Conservation (phyloP, 2,888 invertebrate genomes). For the Ennomos fuscantarius region DNA sequence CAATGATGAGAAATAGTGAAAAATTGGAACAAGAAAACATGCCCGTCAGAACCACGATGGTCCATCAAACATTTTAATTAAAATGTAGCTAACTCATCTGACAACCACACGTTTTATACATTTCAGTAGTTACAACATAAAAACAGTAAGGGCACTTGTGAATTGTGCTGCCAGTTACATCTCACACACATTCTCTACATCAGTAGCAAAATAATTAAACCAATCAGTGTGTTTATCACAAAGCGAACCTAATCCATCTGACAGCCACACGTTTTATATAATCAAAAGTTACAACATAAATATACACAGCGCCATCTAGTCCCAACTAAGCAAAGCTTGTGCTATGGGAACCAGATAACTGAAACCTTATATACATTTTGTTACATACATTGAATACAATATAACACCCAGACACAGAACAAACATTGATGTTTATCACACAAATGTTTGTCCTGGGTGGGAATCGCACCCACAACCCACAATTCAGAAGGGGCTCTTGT, state of each 20-base stretch:
- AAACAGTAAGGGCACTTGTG: conserved; percentile 8
- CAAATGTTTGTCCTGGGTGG: too few species aligned
- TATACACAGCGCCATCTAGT: too few species aligned
- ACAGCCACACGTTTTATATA: conserved; percentile 16
- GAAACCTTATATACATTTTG: too few species aligned
- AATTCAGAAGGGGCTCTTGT: conserved; percentile 18
- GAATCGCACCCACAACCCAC: too few species aligned
- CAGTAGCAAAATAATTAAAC: too few species aligned
- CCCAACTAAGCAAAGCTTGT: too few species aligned
- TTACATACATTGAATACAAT: too few species aligned
- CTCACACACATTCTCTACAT: too few species aligned
- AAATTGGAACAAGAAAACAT: conserved; percentile 16
- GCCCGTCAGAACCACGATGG: conserved; percentile 15
- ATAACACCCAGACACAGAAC: too few species aligned
- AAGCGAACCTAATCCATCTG: conserved; percentile 24
- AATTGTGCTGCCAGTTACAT: not conserved
- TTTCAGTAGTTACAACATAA: not conserved
- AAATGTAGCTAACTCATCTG: conserved; percentile 26
- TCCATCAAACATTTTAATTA: conserved; percentile 28
- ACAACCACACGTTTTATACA: conserved; percentile 17
- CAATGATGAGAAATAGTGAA: conserved; percentile 24
- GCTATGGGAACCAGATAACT: too few species aligned
- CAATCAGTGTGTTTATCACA: too few species aligned
- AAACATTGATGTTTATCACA: too few species aligned
- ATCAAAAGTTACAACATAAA: not conserved